phyloP scores from a whole-genome alignment of 2,113 vertebrate genomes.

The Perca fluviatilis region DNA sequence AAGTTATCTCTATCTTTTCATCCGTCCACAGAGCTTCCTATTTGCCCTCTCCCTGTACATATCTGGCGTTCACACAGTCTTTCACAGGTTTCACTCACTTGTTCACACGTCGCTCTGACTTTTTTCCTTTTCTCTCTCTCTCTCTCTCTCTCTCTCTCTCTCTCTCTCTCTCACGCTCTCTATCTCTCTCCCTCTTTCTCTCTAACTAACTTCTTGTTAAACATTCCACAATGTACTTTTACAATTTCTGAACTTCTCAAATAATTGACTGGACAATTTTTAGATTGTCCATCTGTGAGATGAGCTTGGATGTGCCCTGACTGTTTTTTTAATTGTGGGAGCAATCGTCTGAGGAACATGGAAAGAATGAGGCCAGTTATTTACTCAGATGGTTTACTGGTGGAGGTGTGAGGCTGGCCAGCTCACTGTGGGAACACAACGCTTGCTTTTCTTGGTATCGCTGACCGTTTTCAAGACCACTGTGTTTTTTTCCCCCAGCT shows the following conservation, averaged over 20 bases:
- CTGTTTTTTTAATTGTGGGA: slow-evolving; percentile 96
- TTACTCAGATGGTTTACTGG: slow-evolving; percentile 96
- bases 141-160: background rate
- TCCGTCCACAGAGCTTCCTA: slow-evolving; percentile 29
- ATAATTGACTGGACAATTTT: slow-evolving; percentile 24
- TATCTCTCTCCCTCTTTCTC: background rate
- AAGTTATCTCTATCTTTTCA: slow-evolving; percentile 26
- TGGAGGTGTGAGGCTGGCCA: slow-evolving; percentile 95
- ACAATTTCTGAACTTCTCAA: slow-evolving; percentile 19
- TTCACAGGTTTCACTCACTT: slow-evolving; percentile 59
- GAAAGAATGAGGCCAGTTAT: slow-evolving; percentile 97
- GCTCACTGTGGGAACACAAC: slow-evolving; percentile 92
- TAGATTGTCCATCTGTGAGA: slow-evolving; percentile 58
- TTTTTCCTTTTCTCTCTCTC: slow-evolving; percentile 7
- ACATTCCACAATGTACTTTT: slow-evolving; percentile 25
- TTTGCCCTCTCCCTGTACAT: slow-evolving; percentile 33
- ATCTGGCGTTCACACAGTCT: slow-evolving; percentile 61
- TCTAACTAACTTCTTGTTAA: slow-evolving; percentile 13
- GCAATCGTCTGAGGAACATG: slow-evolving; percentile 92
- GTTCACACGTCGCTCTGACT: slow-evolving; percentile 30
- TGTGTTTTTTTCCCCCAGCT: slow-evolving; percentile 88
- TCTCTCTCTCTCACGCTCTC: background rate
- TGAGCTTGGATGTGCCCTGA: slow-evolving; percentile 86
- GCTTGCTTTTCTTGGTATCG: slow-evolving; percentile 94
- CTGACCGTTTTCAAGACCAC: slow-evolving; percentile 90